A percentile compares a stretch with the other conserved stretches of the same genome.
These are phyloP conservation scores for Scophthalmus maximus DNA, from an alignment of 2,113 vertebrate species.

Conservation along the genomic window DNA sequence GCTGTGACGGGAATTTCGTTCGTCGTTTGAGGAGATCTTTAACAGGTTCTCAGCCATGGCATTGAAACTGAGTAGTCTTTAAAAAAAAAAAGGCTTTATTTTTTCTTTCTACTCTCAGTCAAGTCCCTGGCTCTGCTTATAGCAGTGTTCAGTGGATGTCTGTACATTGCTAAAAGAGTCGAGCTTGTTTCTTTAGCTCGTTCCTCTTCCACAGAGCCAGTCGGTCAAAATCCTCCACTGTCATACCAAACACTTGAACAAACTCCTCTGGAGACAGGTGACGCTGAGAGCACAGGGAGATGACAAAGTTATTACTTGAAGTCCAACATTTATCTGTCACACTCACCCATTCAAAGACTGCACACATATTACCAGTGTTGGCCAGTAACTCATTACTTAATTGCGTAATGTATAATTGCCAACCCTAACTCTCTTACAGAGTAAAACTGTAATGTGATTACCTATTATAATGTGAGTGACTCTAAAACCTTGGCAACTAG, in stretches of 20 bases:
- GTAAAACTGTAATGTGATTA: no score
- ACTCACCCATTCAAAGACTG: no score
- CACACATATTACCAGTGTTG: no score
- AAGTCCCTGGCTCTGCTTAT: conserved; percentile 26
- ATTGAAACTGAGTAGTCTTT: conserved; percentile 72
- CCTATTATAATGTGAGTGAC: no score
- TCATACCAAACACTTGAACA: conserved; percentile 97
- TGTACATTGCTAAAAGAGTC: conserved; percentile 88
- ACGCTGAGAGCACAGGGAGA: conserved; percentile 80
- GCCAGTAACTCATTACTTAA: no score
- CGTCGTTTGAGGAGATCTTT: conserved; percentile 52
- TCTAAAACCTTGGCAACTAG: neutral
- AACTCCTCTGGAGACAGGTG: conserved; percentile 97
- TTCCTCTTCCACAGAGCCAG: conserved; percentile 99
- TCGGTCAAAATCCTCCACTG: conserved; percentile 94
- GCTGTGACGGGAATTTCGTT: conserved; percentile 68
- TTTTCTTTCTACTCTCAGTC: neutral
- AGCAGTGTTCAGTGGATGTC: conserved; percentile 23
- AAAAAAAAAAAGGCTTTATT: no score
- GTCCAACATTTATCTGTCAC: neutral
- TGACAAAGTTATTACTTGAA: neutral
- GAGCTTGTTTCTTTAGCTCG: conserved; percentile 97
- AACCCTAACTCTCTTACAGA: no score
- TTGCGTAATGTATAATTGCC: no score
- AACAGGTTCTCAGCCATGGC: conserved; percentile 78